Base-by-base conservation (phyloP, 2,797 vertebrate species). In the Crypturellus tataupa region DNA sequence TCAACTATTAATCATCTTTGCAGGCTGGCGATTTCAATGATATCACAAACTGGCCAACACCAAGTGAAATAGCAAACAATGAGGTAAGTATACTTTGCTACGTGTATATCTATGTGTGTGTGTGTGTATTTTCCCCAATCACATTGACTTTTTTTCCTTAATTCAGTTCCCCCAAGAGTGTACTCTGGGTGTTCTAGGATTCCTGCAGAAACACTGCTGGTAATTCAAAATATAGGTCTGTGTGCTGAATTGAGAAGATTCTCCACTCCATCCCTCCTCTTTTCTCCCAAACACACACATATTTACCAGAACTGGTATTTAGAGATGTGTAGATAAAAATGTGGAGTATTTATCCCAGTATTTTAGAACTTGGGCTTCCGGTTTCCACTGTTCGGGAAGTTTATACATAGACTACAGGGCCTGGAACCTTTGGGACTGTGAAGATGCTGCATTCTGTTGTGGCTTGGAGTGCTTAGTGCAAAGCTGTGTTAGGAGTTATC, bases 1-100 rank as follows among this genome's bases (percentile, higher is more conserved):
- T n/a, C 53, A 91, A 68, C 58, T 83, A 13, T 90, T 82, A 87
- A 53, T 93, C 85, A 12, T 97, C 63, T 88, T 94, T 96, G 72
- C 97, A 99, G 99, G 98, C 98, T 2, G 97, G 98, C 91, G 99
- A 99, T 96, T 99, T 99, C 97, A 99, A 98, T 51, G 99, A 99
- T 94, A 99, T 99, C 87, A 98, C 98, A 80, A 99, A 99, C 96
- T 99, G 99, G 99, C 99, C 99, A 37, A 99, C 99, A 56, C 99
- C 99, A 35, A 98, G 99, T 10, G 99, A 99, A 97, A 98, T 98
- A 88, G 98, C 98, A 86, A 99, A 96, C 95, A 98, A 98, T 96
- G 99, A 98, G 98, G 99, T 99, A 96, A 94, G 98, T 91, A 89
- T 76, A 65, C 27, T 64, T 44, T 73, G 23, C 23, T 47, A 44